Evolutionary conservation across 2,797 vertebrate genomes (phyloP).

Genomic region (Coregonus sp.): DNA sequence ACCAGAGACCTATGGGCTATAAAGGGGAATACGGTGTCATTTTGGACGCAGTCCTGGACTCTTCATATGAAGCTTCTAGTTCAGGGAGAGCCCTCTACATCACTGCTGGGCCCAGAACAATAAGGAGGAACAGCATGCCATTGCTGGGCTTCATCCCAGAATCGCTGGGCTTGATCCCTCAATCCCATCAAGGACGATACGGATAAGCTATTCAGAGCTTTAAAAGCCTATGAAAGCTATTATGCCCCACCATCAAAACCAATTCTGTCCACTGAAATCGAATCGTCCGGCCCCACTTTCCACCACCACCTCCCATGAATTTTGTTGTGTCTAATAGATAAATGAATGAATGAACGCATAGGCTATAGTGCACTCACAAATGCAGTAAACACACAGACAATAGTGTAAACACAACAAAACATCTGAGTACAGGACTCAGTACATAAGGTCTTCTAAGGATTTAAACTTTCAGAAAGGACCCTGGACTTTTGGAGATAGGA

Average conservation of each 20-base stretch:
- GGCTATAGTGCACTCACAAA: slow-evolving; percentile 32
- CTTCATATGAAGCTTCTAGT: not conserved
- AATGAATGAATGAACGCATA: slow-evolving; percentile 60
- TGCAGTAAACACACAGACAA: slow-evolving; percentile 44
- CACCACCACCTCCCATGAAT: slow-evolving; percentile 59
- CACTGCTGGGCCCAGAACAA: slow-evolving; percentile 35
- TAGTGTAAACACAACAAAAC: slow-evolving; percentile 27
- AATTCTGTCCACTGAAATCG: slow-evolving; percentile 66
- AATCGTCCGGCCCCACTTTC: slow-evolving; percentile 53
- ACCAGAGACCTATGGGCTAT: not conserved
- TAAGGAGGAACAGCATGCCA: slow-evolving; percentile 55
- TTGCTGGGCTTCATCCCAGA: slow-evolving; percentile 54
- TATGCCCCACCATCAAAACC: slow-evolving; percentile 67
- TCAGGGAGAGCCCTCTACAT: slow-evolving; percentile 10
- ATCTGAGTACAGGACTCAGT: slow-evolving; percentile 36
- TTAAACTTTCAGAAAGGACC: not conserved
- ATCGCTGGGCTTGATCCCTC: slow-evolving; percentile 52
- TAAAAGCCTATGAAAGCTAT: slow-evolving; percentile 67
- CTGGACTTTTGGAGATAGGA: not conserved
- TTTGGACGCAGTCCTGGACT: not conserved
- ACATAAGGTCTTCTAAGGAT: not conserved
- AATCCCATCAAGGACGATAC: slow-evolving; percentile 57
- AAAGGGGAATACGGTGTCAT: not conserved
- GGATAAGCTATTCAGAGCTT: slow-evolving; percentile 58
- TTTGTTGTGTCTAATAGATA: slow-evolving; percentile 68